A percentile compares a stretch with the other conserved stretches of the same genome.
phyloP scores from a whole-genome alignment of 2,113 vertebrate genomes.

The Odocoileus hemionus region DNA sequence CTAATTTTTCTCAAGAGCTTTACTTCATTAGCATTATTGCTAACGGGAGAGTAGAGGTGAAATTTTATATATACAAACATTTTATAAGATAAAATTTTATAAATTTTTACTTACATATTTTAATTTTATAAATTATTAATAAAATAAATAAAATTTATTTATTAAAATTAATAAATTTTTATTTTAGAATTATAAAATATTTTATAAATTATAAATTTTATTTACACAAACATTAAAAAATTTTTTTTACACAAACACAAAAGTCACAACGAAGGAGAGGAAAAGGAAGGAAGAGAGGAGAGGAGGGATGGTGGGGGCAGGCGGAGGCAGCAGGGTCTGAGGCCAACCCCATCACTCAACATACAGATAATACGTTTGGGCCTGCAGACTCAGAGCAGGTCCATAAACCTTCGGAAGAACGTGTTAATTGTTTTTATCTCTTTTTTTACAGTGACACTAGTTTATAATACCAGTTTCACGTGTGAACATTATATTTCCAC shows the following conservation, averaged over 20 bases:
- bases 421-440: background rate
- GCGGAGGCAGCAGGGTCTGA: fast-evolving
- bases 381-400: background rate
- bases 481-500: background rate
- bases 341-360: background rate
- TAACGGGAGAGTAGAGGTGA: background rate
- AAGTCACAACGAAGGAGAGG: background rate
- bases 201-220: background rate
- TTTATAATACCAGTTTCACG: background rate
- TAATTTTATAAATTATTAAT: background rate
- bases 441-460: background rate
- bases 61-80: background rate
- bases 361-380: background rate
- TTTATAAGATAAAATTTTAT: background rate
- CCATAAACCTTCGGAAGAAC: background rate
- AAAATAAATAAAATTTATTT: background rate
- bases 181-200: background rate
- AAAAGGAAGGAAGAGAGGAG: background rate
- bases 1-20: background rate
- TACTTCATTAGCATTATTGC: background rate
- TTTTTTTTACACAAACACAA: background rate
- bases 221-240: background rate
- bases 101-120: background rate
- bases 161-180: background rate
- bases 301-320: background rate